phyloP scores from a whole-genome alignment of 92 coral and sea anemone species.

The Zoanthus sansibaricus region DNA sequence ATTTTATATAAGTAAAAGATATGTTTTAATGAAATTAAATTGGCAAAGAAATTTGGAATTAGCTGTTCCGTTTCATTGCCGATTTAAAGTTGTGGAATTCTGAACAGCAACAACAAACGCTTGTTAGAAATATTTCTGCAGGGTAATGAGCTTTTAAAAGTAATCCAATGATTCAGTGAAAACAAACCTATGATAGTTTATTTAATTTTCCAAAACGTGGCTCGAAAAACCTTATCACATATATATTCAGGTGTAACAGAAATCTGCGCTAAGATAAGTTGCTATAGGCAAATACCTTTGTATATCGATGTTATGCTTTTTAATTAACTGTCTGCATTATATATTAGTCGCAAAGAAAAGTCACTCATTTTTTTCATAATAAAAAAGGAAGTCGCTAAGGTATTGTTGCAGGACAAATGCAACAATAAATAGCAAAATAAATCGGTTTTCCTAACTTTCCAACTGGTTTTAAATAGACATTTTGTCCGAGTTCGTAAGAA shows the following conservation, averaged over 20 bases:
- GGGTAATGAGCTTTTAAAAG: not conserved
- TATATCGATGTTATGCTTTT: not conserved
- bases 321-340: not conserved
- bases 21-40: not conserved
- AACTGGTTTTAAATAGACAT: not conserved
- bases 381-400: constrained; percentile 1
- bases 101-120: constrained; percentile 8
- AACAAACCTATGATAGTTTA: not conserved
- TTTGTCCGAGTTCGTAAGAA: constrained; percentile 3
- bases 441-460: not conserved
- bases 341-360: not conserved
- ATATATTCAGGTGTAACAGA: too few species aligned
- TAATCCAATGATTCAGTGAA: not conserved
- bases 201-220: not conserved
- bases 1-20: not conserved
- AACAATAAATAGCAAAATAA: not conserved
- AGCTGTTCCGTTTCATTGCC: not conserved
- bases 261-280: not conserved
- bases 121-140: constrained; percentile 6
- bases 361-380: not conserved
- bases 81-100: not conserved
- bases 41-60: not conserved
- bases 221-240: too few species aligned
- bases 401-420: not conserved
- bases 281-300: not conserved